Percentiles rank a stretch among this genome's conserved stretches.
phyloP scores from a whole-genome alignment of 2,888 invertebrate species.

The Acanthoscelides obtectus region DNA sequence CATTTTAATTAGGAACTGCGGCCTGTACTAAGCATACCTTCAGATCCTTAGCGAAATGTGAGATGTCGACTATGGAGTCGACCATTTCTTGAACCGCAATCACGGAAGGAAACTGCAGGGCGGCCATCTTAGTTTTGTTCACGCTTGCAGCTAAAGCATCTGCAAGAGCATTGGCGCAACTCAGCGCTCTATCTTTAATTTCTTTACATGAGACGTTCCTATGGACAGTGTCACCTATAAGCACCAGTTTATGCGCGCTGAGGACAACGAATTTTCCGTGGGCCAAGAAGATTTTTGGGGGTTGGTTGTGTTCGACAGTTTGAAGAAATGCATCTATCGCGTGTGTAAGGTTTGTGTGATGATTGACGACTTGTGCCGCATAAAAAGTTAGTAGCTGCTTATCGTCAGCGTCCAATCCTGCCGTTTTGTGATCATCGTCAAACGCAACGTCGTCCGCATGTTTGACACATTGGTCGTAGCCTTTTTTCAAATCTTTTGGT shows the following conservation, averaged over 20 bases:
- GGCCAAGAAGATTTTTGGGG: slow-evolving; percentile 88
- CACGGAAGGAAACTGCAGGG: slow-evolving; percentile 87
- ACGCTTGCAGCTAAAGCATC: slow-evolving; percentile 81
- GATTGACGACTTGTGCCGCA: slow-evolving; percentile 78
- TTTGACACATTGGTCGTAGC: slow-evolving; percentile 70
- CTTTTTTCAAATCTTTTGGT: slow-evolving; percentile 68
- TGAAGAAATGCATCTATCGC: slow-evolving; percentile 90
- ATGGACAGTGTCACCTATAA: slow-evolving; percentile 91
- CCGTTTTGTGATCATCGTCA: slow-evolving; percentile 50
- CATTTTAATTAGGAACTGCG: slow-evolving; percentile 50
- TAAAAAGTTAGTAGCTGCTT: slow-evolving; percentile 82
- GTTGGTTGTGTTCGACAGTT: slow-evolving; percentile 88
- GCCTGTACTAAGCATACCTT: slow-evolving; percentile 70
- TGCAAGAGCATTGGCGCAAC: slow-evolving; percentile 74
- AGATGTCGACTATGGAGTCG: slow-evolving; percentile 81
- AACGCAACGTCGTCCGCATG: slow-evolving; percentile 63
- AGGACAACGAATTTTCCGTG: slow-evolving; percentile 93
- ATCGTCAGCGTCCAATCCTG: slow-evolving; percentile 66
- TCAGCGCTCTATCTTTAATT: slow-evolving; percentile 66
- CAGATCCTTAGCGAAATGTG: slow-evolving; percentile 76
- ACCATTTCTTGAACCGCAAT: slow-evolving; percentile 91
- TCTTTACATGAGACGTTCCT: slow-evolving; percentile 74
- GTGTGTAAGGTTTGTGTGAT: slow-evolving; percentile 78
- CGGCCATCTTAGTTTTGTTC: slow-evolving; percentile 83
- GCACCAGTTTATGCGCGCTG: slow-evolving; percentile 88